phyloP scores from a whole-genome alignment of 2,888 invertebrate species.

The Drosophila macrospina region DNA sequence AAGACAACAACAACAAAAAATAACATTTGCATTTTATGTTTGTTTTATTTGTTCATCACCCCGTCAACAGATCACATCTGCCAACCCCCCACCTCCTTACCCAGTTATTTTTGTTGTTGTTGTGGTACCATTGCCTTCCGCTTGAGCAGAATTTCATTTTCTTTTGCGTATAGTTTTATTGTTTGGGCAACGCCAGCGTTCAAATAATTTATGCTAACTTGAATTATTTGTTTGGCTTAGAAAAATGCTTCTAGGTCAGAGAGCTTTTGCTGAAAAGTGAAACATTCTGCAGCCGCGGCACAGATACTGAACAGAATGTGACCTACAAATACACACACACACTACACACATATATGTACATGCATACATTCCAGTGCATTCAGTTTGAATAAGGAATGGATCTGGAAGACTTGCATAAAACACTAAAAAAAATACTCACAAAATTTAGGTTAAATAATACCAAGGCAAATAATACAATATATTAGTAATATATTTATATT shows the following conservation, averaged over 20 bases:
- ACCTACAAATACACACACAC: conserved; percentile 35
- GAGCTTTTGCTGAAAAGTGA: conserved; percentile 70
- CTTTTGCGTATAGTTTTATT: conserved; percentile 51
- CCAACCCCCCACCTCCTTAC: not conserved
- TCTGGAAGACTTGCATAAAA: conserved; percentile 5
- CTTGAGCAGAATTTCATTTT: conserved; percentile 75
- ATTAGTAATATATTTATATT: too few relatives aligned
- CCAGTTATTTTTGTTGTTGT: not conserved
- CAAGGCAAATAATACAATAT: not conserved
- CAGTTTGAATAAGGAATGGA: too few relatives aligned
- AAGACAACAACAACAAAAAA: conserved; percentile 2
- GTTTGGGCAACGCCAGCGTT: conserved; percentile 35
- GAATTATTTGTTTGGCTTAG: conserved; percentile 67
- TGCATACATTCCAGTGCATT: conserved; percentile 6
- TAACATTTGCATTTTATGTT: conserved; percentile 74
- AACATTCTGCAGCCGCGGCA: conserved; percentile 42
- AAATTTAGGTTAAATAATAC: not conserved
- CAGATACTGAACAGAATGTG: conserved; percentile 41
- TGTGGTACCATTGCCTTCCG: conserved; percentile 55
- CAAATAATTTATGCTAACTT: conserved; percentile 74
- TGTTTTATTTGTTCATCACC: conserved; percentile 70
- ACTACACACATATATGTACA: not conserved
- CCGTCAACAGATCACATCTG: conserved; percentile 31
- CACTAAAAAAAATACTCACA: not conserved
- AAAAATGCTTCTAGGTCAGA: conserved; percentile 71